Conservation (phyloP, 2,888 invertebrate genomes). For the Osmoderma eremita region DNA sequence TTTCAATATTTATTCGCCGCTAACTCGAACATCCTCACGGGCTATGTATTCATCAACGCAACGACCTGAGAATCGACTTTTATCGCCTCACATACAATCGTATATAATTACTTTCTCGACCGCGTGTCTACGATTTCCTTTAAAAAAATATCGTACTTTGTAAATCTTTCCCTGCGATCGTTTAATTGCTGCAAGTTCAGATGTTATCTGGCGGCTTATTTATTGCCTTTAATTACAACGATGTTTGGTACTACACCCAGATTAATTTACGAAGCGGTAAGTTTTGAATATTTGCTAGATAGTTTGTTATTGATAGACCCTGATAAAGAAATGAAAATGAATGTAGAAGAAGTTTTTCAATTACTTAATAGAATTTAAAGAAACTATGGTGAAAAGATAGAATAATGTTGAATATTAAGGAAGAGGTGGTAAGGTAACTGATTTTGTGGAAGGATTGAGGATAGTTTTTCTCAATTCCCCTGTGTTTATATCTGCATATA, state of each 20-base stretch:
- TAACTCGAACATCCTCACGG: constrained; percentile 21
- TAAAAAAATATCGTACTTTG: constrained; percentile 17
- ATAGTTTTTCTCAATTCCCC: no score
- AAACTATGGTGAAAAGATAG: no score
- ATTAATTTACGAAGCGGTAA: neutral
- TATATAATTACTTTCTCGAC: constrained; percentile 35
- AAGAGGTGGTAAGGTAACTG: no score
- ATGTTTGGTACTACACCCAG: constrained; percentile 30
- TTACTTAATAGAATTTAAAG: no score
- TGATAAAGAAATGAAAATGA: no score
- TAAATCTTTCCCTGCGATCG: constrained; percentile 17
- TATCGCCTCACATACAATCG: constrained; percentile 28
- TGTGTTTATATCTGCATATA: no score
- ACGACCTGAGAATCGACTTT: constrained; percentile 13
- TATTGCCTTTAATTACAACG: constrained; percentile 32
- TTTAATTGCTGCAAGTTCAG: constrained; percentile 28
- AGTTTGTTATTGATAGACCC: no score
- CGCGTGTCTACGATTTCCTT: constrained; percentile 15
- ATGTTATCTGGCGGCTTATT: constrained; percentile 27
- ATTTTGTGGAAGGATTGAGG: no score
- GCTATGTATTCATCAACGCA: constrained; percentile 16
- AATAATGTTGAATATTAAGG: no score
- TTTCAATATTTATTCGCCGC: constrained; percentile 32
- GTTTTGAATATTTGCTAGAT: no score
- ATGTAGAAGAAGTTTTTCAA: no score